Percentiles rank a stretch among this genome's conserved stretches.
Conservation (phyloP, 2,888 invertebrate species). For the Rhopalosiphum nymphaeae region DNA sequence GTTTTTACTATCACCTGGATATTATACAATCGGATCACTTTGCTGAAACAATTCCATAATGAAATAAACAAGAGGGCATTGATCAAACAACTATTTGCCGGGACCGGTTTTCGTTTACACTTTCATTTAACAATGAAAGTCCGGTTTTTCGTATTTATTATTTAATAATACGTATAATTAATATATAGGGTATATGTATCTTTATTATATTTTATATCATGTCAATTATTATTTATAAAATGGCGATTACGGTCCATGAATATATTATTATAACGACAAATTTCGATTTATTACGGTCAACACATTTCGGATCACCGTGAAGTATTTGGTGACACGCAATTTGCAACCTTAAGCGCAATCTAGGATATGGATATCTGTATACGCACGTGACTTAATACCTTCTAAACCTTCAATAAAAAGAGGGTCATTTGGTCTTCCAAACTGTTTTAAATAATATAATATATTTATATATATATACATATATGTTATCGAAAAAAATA, state of each 20-base stretch:
- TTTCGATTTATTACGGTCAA: not conserved
- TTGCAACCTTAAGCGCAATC: not conserved
- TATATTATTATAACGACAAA: not conserved
- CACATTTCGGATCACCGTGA: conserved; percentile 43
- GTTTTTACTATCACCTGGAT: conserved; percentile 39
- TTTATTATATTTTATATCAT: not conserved
- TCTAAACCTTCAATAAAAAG: not conserved
- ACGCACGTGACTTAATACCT: not conserved
- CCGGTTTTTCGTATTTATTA: conserved; percentile 54
- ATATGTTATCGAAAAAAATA: not conserved
- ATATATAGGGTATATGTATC: conserved; percentile 1
- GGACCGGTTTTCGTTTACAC: conserved; percentile 44
- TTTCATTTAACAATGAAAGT: conserved; percentile 54
- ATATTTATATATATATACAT: not conserved
- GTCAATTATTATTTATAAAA: not conserved
- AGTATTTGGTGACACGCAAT: conserved; percentile 26
- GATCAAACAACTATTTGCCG: conserved; percentile 46
- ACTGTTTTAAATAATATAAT: not conserved
- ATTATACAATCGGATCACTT: conserved; percentile 33
- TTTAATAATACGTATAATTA: not conserved
- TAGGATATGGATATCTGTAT: not conserved
- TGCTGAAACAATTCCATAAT: conserved; percentile 45
- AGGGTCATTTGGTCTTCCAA: not conserved
- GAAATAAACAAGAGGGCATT: not conserved
- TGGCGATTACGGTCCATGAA: not conserved